phyloP scores from a whole-genome alignment of 2,113 vertebrate species.

The Dipodomys ordii region DNA sequence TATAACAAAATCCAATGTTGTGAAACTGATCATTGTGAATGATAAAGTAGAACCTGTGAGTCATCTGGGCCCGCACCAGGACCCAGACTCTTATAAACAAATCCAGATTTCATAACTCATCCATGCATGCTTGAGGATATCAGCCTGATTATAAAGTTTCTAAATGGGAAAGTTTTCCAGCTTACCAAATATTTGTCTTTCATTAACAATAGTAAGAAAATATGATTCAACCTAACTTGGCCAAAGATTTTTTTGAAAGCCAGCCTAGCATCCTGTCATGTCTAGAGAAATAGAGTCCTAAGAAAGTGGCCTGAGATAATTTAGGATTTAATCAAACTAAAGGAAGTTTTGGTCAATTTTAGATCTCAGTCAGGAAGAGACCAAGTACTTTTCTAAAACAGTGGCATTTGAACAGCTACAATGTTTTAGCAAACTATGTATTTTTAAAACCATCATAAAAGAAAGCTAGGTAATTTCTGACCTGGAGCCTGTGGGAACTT shows the following conservation, averaged over 20 bases:
- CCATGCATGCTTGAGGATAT: neutral
- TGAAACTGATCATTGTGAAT: too few species aligned
- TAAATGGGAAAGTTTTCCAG: neutral
- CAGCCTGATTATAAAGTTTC: neutral
- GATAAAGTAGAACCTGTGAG: neutral
- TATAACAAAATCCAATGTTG: too few species aligned
- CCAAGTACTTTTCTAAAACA: neutral
- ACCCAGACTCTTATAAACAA: neutral
- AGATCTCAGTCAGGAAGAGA: neutral
- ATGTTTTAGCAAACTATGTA: neutral
- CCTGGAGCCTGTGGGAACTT: neutral
- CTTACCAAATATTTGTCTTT: neutral
- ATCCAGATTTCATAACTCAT: neutral
- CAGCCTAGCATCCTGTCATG: neutral
- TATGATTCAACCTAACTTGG: neutral
- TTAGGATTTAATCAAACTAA: neutral
- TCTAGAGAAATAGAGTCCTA: neutral
- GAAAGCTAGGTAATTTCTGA: neutral
- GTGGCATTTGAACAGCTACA: neutral
- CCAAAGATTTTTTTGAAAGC: neutral
- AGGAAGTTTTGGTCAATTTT: neutral
- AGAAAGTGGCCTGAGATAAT: neutral
- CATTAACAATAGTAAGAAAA: neutral
- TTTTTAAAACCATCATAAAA: slow-evolving; percentile 1
- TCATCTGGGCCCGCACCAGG: neutral